phyloP scores from a whole-genome alignment of 2,113 vertebrate species.

The Oplegnathus fasciatus region DNA sequence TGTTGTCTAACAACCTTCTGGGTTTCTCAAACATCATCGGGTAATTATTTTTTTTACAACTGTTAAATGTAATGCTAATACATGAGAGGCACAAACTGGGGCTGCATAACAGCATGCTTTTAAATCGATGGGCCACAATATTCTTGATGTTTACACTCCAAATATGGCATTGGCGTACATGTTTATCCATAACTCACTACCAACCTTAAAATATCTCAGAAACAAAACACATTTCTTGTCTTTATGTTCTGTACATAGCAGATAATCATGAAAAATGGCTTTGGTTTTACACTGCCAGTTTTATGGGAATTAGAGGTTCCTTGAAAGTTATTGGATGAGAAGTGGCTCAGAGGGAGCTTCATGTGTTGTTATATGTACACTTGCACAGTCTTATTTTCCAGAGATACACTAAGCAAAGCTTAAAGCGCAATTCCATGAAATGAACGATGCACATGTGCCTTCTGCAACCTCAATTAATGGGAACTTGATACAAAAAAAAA shows the following conservation, averaged over 20 bases:
- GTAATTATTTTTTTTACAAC: neutral
- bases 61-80: neutral
- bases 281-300: slow-evolving; percentile 75
- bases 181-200: slow-evolving; percentile 48
- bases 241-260: slow-evolving; percentile 35
- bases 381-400: slow-evolving; percentile 52
- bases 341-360: slow-evolving; percentile 28
- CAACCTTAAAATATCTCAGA: slow-evolving; percentile 52
- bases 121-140: slow-evolving; percentile 39
- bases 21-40: neutral
- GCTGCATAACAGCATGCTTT: slow-evolving; percentile 37
- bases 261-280: slow-evolving; percentile 50
- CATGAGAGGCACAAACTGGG: slow-evolving; percentile 4
- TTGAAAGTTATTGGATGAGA: neutral
- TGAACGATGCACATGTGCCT: slow-evolving; percentile 71
- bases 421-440: slow-evolving; percentile 57
- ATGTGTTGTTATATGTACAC: slow-evolving; percentile 6
- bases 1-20: neutral
- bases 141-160: slow-evolving; percentile 71
- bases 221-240: slow-evolving; percentile 18
- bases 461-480: slow-evolving; percentile 60
- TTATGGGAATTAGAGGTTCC: slow-evolving; percentile 22
- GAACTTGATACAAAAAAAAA: slow-evolving; percentile 20
- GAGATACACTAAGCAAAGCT: slow-evolving; percentile 50
- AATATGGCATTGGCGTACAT: slow-evolving; percentile 19